Evolutionary conservation across 2,888 invertebrate genomes (phyloP).

Genomic region (Lapara coniferarum): DNA sequence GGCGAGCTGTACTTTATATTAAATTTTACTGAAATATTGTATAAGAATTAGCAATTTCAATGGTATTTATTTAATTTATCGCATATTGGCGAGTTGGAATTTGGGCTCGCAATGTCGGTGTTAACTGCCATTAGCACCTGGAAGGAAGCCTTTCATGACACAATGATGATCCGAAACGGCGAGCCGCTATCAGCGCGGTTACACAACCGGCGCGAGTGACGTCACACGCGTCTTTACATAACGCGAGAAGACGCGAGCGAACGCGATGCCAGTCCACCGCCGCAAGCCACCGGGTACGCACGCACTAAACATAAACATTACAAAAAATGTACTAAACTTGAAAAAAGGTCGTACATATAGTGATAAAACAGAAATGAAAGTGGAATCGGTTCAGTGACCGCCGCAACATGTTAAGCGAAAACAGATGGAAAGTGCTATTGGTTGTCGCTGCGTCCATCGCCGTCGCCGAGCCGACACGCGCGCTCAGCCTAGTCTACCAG

Average conservation of each 20-base stretch:
- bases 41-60: no score
- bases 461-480: conserved; percentile 72
- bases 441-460: conserved; percentile 65
- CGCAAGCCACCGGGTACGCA: conserved; percentile 40
- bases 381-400: conserved; percentile 76
- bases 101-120: not conserved
- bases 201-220: conserved; percentile 45
- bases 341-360: conserved; percentile 31
- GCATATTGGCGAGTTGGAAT: not conserved
- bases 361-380: conserved; percentile 70
- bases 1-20: not conserved
- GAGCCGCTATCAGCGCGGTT: conserved; percentile 51
- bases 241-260: conserved; percentile 39
- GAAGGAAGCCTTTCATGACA: conserved; percentile 23
- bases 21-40: not conserved
- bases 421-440: conserved; percentile 79
- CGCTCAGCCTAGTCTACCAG: conserved; percentile 68
- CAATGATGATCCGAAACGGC: conserved; percentile 43
- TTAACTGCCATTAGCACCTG: conserved; percentile 2
- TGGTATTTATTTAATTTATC: no score
- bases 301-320: conserved; percentile 36
- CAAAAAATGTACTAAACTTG: conserved; percentile 53
- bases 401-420: conserved; percentile 75
- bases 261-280: conserved; percentile 41
- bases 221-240: conserved; percentile 62